A percentile compares a stretch with the other conserved stretches of the same genome.
phyloP scores from a whole-genome alignment of 2,113 vertebrate species.

The Aegotheles bennettii region DNA sequence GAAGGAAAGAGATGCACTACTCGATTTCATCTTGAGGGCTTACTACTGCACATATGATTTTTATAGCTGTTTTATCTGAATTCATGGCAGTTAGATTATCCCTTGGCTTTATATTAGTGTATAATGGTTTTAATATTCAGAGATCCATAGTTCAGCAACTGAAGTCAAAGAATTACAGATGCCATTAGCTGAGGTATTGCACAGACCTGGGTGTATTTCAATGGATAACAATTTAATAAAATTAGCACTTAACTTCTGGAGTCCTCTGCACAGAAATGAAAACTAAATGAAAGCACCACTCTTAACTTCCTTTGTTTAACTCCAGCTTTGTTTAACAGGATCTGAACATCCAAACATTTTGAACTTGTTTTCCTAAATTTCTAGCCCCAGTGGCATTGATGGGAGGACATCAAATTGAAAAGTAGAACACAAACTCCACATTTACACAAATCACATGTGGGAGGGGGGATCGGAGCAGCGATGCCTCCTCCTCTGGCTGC shows the following conservation, averaged over 20 bases:
- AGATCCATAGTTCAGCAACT: not conserved
- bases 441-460: not conserved
- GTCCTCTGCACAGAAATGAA: not conserved
- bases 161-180: constrained; percentile 33
- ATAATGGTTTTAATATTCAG: not conserved
- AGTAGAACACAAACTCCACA: not conserved
- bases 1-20: not conserved
- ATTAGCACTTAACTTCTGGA: constrained; percentile 5
- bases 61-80: not conserved
- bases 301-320: not conserved
- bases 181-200: not conserved
- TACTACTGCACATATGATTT: not conserved
- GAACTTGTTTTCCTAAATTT: not conserved
- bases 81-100: not conserved
- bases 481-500: not conserved
- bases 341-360: not conserved
- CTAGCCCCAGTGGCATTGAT: not conserved
- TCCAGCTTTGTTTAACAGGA: not conserved
- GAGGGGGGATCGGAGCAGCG: not conserved
- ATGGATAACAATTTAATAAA: not conserved
- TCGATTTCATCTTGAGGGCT: not conserved
- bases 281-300: not conserved
- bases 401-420: not conserved
- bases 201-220: not conserved
- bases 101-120: not conserved